phyloP scores from a whole-genome alignment of 2,113 vertebrate genomes.

The Gasterosteus aculeatus region DNA sequence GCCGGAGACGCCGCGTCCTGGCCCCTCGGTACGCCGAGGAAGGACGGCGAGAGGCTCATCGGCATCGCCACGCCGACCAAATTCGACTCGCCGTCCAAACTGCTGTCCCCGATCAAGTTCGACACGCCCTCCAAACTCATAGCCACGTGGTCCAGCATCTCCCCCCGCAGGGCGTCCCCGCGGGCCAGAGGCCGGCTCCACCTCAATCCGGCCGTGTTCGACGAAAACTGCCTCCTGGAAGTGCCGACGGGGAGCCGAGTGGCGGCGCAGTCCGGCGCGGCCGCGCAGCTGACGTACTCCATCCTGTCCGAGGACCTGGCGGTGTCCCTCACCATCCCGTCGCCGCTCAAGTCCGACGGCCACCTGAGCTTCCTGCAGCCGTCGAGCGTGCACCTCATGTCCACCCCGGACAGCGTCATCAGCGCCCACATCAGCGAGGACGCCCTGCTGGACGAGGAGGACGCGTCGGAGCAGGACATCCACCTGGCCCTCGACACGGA shows the following conservation, averaged over 20 bases:
- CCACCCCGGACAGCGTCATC: slow-evolving; percentile 87
- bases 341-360: slow-evolving; percentile 94
- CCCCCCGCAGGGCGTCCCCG: slow-evolving; percentile 82
- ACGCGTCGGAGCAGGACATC: slow-evolving; percentile 93
- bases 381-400: slow-evolving; percentile 51
- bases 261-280: slow-evolving; percentile 61
- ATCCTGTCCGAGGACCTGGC: slow-evolving; percentile 94
- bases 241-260: slow-evolving; percentile 82
- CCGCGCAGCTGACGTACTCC: slow-evolving; percentile 85
- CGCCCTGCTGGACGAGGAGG: slow-evolving; percentile 90
- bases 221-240: slow-evolving; percentile 95
- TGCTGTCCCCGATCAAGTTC: slow-evolving; percentile 77
- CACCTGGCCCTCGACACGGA: slow-evolving; percentile 95
- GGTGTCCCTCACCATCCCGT: slow-evolving; percentile 94
- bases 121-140: slow-evolving; percentile 79
- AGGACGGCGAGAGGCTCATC: slow-evolving; percentile 82
- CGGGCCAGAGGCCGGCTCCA: slow-evolving; percentile 75
- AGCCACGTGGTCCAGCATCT: slow-evolving; percentile 85
- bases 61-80: slow-evolving; percentile 78
- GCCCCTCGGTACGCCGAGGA: slow-evolving; percentile 87
- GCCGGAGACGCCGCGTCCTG: slow-evolving; percentile 81
- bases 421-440: slow-evolving; percentile 92
- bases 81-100: slow-evolving; percentile 75
- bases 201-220: slow-evolving; percentile 88
- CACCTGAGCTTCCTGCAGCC: slow-evolving; percentile 94